Percentiles rank a stretch among this genome's conserved stretches.
Conservation (phyloP, 2,888 invertebrate species). For the Prostheceraeus crozeri region DNA sequence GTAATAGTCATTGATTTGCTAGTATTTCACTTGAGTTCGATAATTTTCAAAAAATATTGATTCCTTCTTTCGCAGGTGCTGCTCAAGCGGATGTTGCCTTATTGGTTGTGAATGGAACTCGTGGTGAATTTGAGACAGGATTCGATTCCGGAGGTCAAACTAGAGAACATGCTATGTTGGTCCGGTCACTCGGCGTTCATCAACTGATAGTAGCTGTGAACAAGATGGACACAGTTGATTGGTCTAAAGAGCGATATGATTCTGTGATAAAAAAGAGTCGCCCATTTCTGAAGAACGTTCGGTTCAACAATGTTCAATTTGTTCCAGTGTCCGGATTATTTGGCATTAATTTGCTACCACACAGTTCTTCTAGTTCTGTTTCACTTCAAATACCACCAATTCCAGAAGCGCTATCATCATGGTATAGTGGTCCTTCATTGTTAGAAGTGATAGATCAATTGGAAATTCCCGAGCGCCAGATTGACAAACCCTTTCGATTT, state of each 20-base stretch:
- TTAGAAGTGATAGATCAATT: constrained; percentile 70
- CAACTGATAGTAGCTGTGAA: constrained; percentile 91
- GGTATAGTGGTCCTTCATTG: constrained; percentile 77
- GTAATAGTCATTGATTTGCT: not conserved
- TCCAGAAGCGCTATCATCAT: constrained; percentile 60
- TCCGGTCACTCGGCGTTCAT: constrained; percentile 77
- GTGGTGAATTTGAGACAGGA: constrained; percentile 97
- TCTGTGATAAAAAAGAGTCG: constrained; percentile 77
- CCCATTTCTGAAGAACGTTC: constrained; percentile 71
- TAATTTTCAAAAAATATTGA: constrained; percentile 34
- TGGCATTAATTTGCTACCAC: constrained; percentile 72
- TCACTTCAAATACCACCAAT: too few species aligned
- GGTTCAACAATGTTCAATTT: constrained; percentile 75
- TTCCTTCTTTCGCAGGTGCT: too few species aligned
- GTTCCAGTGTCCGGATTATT: constrained; percentile 92
- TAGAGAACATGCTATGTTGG: constrained; percentile 98
- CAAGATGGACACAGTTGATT: constrained; percentile 88
- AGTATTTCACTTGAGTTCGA: not conserved
- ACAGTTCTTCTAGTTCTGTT: constrained; percentile 28
- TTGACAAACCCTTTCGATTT: constrained; percentile 74
- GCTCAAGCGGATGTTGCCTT: constrained; percentile 95
- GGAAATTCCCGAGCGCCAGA: constrained; percentile 69
- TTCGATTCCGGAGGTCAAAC: constrained; percentile 98
- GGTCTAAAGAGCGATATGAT: constrained; percentile 80
- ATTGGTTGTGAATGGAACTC: constrained; percentile 80